Percentiles rank a stretch among this genome's conserved stretches.
Evolutionary conservation across 2,113 vertebrate species (phyloP).

Genomic region (Takifugu flavidus): DNA sequence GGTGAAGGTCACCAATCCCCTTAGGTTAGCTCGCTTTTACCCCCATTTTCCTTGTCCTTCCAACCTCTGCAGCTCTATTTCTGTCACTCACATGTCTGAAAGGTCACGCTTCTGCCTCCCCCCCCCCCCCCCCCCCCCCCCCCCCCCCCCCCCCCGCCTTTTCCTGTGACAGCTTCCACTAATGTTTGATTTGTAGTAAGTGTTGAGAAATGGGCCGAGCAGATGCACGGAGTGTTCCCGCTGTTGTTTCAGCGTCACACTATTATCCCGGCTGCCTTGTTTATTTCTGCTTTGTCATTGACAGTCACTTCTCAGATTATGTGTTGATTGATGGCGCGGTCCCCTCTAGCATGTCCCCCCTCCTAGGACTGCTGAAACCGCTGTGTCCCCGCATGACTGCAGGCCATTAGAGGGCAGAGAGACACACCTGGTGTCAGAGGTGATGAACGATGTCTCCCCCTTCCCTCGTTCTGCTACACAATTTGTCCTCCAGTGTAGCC

Average conservation of each 20-base stretch:
- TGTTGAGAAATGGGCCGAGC: conserved; percentile 30
- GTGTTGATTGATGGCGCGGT: conserved; percentile 52
- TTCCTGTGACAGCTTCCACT: conserved; percentile 10
- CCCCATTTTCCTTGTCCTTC: conserved; percentile 31
- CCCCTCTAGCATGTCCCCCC: conserved; percentile 38
- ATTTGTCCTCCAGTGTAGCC: too few species aligned
- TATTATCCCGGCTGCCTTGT: conserved; percentile 29
- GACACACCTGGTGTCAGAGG: not conserved
- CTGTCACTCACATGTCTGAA: conserved; percentile 32
- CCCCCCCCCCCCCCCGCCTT: too few species aligned
- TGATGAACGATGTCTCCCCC: conserved; percentile 21
- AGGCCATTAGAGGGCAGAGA: conserved; percentile 49
- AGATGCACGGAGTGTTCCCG: conserved; percentile 28
- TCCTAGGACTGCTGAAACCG: conserved; percentile 15
- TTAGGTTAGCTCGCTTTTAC: conserved; percentile 32
- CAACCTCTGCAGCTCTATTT: conserved; percentile 29
- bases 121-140: conserved; percentile 9
- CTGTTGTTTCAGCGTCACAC: conserved; percentile 14
- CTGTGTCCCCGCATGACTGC: conserved; percentile 39
- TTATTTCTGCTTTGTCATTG: conserved; percentile 61
- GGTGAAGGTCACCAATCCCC: conserved; percentile 45
- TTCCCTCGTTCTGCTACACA: not conserved
- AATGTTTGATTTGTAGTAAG: conserved; percentile 24
- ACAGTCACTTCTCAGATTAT: conserved; percentile 45
- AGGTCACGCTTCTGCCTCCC: conserved; percentile 30